Base-by-base conservation (phyloP, 2,797 vertebrate genomes). In the Myotis myotis region DNA sequence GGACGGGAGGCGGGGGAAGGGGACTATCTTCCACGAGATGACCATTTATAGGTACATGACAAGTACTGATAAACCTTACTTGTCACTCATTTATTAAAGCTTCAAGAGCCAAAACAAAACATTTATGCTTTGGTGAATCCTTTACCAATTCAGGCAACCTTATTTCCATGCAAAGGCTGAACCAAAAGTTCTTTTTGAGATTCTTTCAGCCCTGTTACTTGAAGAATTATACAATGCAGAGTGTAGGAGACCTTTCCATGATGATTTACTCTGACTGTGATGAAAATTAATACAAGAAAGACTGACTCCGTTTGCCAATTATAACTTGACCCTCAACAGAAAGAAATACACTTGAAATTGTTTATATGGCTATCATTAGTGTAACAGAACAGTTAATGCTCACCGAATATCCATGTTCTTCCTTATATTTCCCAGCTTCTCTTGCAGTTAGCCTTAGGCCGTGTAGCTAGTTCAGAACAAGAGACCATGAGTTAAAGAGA, bases 231-330 rank as follows among this genome's bases (percentile, higher is more conserved):
- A 95, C 70, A 90, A 25, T 94, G 51, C 90, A 93, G 89, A 96
- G 47, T 93, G 44, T 90, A 47, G 83, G 96, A 86, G 55, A 93
- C 30, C 2, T 96, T 96, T 96, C 96, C 84, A 95, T 89, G 8
- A 22, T 95, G 96, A 97, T 95, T 88, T 96, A 97, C 95, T 97
- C 92, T 95, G 95, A 87, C 70, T 97, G 3, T 51, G 95, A 92
- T 96, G 74, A 95, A 93, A 97, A 96, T 93, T 75, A 94, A 96
- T 80, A 93, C 90, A 72, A 95, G 95, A 93, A 96, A 97, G 96
- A 96, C 97, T 94, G 96, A 95, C 95, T 95, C 97, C 90, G 92
- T 96, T 96, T 97, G 95, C 97, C 74, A 93, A 97, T 93, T 89
- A 95, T 87, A 94, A 95, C 68, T 96, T 89, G 41, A 93, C 62